Evolutionary conservation across 2,888 invertebrate genomes (phyloP).

Genomic region (Callyntrura sp.): DNA sequence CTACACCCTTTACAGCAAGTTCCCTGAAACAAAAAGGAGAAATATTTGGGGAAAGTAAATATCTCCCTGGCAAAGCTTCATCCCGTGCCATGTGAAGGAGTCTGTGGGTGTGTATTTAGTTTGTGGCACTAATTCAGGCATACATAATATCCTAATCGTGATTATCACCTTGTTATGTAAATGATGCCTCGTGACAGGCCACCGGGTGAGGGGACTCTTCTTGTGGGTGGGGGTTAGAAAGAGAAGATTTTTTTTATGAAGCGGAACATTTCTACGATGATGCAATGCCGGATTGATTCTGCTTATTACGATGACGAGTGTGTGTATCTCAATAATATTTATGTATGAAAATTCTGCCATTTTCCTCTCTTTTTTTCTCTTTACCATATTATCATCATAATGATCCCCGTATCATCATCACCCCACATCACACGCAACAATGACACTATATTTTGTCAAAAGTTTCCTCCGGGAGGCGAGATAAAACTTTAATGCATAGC

Average conservation of each 20-base stretch:
- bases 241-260: neutral
- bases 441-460: constrained; percentile 10
- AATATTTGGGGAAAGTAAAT: too few relatives aligned
- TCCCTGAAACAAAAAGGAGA: neutral
- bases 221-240: neutral
- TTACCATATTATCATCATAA: constrained; percentile 12
- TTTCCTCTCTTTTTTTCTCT: neutral
- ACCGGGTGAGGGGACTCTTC: neutral
- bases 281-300: neutral
- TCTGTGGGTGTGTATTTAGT: too few relatives aligned
- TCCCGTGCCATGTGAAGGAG: too few relatives aligned
- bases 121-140: neutral
- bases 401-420: neutral
- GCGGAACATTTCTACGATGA: neutral
- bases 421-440: neutral
- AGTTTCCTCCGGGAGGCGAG: neutral
- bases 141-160: neutral
- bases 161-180: too few relatives aligned
- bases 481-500: constrained; percentile 46
- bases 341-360: neutral
- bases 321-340: neutral
- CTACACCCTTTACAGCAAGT: neutral
- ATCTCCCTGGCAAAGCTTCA: too few relatives aligned
- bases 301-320: neutral
- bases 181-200: too few relatives aligned